Evolutionary conservation across 2,797 vertebrate genomes (phyloP), one percentile per base, ranked within the genome.

Genomic region (Florisuga fusca): DNA sequence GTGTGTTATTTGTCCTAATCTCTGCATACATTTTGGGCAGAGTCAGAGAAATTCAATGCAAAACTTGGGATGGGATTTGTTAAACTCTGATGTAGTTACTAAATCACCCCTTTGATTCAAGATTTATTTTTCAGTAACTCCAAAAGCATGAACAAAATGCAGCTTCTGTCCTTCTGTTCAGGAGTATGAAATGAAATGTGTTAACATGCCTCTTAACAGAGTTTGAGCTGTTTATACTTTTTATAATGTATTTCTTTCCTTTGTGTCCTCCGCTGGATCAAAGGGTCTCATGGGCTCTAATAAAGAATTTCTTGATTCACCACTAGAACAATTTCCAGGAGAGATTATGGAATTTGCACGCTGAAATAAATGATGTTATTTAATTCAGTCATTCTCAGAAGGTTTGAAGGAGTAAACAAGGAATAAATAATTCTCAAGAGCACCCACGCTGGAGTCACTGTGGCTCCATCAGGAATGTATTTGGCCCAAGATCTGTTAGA

Each of bases 341-440:
- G 74, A 59, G 77, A 91, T 89, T 90, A 84, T 58, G 63, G 87
- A 97, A 87, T 94, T 93, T 82, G 76, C 85, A 91, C 63, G 4
- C 48, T 86, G 94, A 61, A 95, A 94, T 67, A 84, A 96, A 94
- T 91, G 62, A 91, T 76, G 73, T 91, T 95, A 84, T 89, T 95
- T 95, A 94, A 94, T 95, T 92, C 84, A 69, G 64, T 87, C 59
- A 23, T 69, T 59, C 85, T 90, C 81, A 4, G 5, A 94, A 93
- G 87, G 73, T 71, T 61, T 90, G 92, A 36, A 81, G 74, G 71
- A 93, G n/a, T 64, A 94, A 96, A 94, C 64, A 93, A 92, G 46
- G 72, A 84, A 33, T 54, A 79, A 93, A 94, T 59, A 11, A 9
- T 66, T 83, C 95, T 94, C 80, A 55, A 46, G 87, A 57, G 89